phyloP scores from a whole-genome alignment of 2,797 vertebrate genomes.

The Tinamus major region DNA sequence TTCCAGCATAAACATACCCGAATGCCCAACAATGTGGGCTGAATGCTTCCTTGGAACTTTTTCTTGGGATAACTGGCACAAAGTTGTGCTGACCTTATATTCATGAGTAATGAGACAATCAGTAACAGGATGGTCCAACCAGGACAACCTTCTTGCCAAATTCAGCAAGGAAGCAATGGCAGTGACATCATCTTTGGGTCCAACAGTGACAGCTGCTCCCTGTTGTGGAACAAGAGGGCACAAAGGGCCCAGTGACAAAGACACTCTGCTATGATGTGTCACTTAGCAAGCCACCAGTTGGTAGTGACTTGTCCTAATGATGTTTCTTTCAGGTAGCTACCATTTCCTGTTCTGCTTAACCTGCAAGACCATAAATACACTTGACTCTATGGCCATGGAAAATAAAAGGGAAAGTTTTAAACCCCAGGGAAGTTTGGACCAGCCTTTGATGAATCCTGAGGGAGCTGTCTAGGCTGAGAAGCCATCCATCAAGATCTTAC shows the following conservation, averaged over 20 bases:
- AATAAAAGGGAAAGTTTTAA: not conserved
- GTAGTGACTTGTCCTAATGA: not conserved
- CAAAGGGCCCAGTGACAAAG: not conserved
- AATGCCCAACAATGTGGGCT: not conserved
- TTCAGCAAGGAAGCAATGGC: not conserved
- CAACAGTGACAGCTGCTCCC: not conserved
- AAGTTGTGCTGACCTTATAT: not conserved
- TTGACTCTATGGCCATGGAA: not conserved
- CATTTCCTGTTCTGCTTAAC: not conserved
- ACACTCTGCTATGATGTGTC: not conserved
- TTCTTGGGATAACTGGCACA: not conserved
- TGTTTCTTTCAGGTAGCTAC: not conserved
- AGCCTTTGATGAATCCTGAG: slow-evolving; percentile 8
- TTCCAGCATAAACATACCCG: not conserved
- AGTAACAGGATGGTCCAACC: not conserved
- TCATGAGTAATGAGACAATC: not conserved
- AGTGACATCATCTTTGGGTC: not conserved
- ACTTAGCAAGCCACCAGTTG: not conserved
- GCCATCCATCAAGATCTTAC: slow-evolving; percentile 14
- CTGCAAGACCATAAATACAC: not conserved
- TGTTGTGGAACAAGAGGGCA: not conserved
- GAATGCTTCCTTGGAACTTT: not conserved
- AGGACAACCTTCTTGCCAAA: not conserved
- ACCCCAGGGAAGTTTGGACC: slow-evolving; percentile 5
- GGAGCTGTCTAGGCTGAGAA: slow-evolving; percentile 32